Evolutionary conservation across 1,140 invertebrate genomes (phyloP).

Genomic region (Harpegnathos saltator): DNA sequence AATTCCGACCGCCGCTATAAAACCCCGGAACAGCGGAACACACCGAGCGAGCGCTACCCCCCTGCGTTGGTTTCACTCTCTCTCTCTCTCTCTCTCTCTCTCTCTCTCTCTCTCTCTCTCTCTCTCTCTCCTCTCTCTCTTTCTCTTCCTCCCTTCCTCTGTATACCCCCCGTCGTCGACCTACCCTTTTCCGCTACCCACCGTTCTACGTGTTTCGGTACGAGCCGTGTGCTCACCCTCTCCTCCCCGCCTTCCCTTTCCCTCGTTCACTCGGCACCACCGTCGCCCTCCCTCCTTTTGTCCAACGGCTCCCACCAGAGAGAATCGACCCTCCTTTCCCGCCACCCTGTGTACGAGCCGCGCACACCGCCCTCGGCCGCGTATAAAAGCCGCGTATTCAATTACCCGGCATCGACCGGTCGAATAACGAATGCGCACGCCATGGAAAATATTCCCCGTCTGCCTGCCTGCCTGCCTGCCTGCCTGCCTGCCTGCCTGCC

Average conservation of each 20-base stretch:
- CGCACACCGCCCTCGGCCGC: conserved; percentile 67
- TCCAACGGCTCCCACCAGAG: conserved; percentile 5
- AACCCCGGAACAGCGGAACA: conserved; percentile 75
- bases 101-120: conserved; percentile 1
- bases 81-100: not conserved
- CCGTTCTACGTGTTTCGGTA: conserved; percentile 42
- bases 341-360: conserved; percentile 22
- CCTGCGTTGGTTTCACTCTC: conserved; percentile 21
- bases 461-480: conserved; percentile 64
- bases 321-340: conserved; percentile 26
- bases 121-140: not conserved
- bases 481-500: conserved; percentile 64
- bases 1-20: conserved; percentile 78
- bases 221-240: conserved; percentile 38
- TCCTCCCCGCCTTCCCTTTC: not conserved
- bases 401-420: conserved; percentile 78
- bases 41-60: conserved; percentile 62
- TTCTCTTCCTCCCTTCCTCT: too few species aligned
- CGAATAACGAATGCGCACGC: conserved; percentile 78
- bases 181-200: conserved; percentile 32
- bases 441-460: conserved; percentile 75
- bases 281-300: conserved; percentile 29
- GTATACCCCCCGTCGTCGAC: not conserved
- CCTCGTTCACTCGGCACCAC: too few species aligned
- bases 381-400: conserved; percentile 80